phyloP scores from a whole-genome alignment of 2,113 vertebrate species.

The Rhea pennata region DNA sequence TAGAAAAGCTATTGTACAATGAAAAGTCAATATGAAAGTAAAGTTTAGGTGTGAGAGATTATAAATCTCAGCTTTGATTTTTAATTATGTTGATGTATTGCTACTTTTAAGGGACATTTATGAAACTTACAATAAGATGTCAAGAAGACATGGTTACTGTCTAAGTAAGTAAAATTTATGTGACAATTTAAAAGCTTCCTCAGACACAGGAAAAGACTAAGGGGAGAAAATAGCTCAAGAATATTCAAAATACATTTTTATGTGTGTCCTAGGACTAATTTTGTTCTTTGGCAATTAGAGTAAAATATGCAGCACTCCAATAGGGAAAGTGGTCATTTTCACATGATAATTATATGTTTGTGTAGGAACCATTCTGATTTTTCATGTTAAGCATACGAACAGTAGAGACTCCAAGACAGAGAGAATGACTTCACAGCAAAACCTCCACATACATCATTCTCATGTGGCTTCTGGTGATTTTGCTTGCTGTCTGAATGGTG shows the following conservation, averaged over 20 bases:
- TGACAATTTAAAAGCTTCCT: slow-evolving; percentile 51
- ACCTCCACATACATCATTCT: not conserved
- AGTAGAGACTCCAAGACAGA: not conserved
- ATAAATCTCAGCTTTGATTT: slow-evolving; percentile 46
- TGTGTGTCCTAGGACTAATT: not conserved
- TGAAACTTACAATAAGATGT: slow-evolving; percentile 23
- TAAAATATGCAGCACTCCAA: not conserved
- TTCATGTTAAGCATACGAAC: not conserved
- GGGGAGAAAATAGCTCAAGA: not conserved
- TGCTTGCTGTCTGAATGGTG: not conserved
- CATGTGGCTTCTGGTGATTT: not conserved
- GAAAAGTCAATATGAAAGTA: not conserved
- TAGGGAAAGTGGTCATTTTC: not conserved
- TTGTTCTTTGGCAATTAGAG: not conserved
- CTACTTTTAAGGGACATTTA: slow-evolving; percentile 12
- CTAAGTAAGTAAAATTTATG: slow-evolving; percentile 55
- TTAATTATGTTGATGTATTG: slow-evolving; percentile 44
- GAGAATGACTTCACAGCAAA: not conserved
- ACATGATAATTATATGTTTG: not conserved
- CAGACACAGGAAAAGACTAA: not conserved
- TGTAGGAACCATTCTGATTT: not conserved
- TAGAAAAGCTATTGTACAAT: not conserved
- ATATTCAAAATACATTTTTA: not conserved
- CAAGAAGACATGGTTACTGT: slow-evolving; percentile 35
- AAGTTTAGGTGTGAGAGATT: not conserved